Evolutionary conservation across 2,113 vertebrate genomes (phyloP).

Genomic region (Neodon shergylaensis): DNA sequence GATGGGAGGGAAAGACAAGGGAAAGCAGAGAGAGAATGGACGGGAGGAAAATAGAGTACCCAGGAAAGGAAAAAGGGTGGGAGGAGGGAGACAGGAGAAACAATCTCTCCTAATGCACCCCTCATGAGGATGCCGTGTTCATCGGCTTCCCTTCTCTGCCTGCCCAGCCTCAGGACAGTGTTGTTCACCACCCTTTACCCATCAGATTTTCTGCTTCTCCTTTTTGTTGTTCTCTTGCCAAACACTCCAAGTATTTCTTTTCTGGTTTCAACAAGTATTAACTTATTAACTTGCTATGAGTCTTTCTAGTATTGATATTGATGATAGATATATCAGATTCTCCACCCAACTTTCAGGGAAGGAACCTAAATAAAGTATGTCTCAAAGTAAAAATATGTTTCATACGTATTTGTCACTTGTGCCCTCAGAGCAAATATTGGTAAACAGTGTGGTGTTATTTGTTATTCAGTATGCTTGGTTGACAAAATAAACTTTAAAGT

Average conservation of each 20-base stretch:
- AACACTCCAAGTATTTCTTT: not conserved
- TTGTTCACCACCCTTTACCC: not conserved
- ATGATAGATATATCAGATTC: not conserved
- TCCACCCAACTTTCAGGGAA: not conserved
- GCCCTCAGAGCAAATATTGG: not conserved
- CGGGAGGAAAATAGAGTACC: accelerated
- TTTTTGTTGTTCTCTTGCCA: not conserved
- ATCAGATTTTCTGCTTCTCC: not conserved
- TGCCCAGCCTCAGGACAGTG: not conserved
- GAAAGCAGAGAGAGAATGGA: too few relatives aligned
- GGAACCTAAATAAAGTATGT: not conserved
- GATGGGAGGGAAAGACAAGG: too few relatives aligned
- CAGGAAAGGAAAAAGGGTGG: not conserved
- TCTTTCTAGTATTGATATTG: not conserved
- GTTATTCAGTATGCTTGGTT: not conserved
- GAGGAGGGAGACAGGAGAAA: not conserved
- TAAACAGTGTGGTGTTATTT: not conserved
- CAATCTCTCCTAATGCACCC: not conserved
- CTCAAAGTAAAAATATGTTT: not conserved
- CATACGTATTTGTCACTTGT: not conserved
- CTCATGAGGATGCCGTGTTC: not conserved
- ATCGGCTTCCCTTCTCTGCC: not conserved
- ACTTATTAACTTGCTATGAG: not conserved
- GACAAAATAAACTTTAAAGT: slow-evolving; percentile 70
- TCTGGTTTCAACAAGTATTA: not conserved